Percentiles rank a stretch among this genome's conserved stretches.
These are phyloP conservation scores for Phymatocera aterrima DNA, from an alignment of 2,888 invertebrate genomes.

Conservation along the genomic window DNA sequence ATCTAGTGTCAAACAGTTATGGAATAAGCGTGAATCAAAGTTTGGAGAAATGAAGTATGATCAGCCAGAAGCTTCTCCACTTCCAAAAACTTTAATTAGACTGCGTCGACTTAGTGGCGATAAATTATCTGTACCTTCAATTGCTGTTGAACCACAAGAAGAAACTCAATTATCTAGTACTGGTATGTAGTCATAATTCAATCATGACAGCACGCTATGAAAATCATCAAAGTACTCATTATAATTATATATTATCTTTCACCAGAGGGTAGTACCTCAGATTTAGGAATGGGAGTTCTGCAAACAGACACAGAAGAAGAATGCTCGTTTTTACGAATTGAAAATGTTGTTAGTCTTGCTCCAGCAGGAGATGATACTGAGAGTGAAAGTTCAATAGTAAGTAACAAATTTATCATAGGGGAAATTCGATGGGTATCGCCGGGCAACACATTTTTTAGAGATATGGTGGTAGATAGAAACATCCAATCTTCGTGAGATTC, in stretches of 20 bases:
- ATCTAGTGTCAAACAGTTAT: slow-evolving; percentile 50
- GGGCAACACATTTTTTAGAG: no score
- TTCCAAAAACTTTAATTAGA: slow-evolving; percentile 72
- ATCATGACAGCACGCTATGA: neutral
- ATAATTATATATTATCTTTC: neutral
- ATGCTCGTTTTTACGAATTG: slow-evolving; percentile 74
- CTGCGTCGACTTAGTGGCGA: slow-evolving; percentile 75
- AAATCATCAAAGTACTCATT: neutral
- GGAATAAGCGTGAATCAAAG: slow-evolving; percentile 49
- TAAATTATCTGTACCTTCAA: slow-evolving; percentile 66
- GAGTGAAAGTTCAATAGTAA: slow-evolving; percentile 36
- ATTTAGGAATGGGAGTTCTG: slow-evolving; percentile 42
- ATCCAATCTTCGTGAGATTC: no score
- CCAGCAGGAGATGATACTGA: slow-evolving; percentile 50
- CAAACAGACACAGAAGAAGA: slow-evolving; percentile 59
- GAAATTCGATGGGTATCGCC: no score
- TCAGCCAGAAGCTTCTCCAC: slow-evolving; percentile 49
- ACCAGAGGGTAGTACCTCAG: slow-evolving; percentile 34
- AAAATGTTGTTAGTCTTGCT: slow-evolving; percentile 78
- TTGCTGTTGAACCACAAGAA: slow-evolving; percentile 45
- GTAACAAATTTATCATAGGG: neutral
- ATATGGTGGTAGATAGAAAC: no score
- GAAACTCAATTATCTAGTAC: neutral
- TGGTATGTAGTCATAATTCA: slow-evolving; percentile 51
- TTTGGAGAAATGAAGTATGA: slow-evolving; percentile 58